Evolutionary conservation across 2,113 vertebrate species (phyloP), one percentile per base, ranked within the genome.

Genomic region (Lepisosteus oculatus): DNA sequence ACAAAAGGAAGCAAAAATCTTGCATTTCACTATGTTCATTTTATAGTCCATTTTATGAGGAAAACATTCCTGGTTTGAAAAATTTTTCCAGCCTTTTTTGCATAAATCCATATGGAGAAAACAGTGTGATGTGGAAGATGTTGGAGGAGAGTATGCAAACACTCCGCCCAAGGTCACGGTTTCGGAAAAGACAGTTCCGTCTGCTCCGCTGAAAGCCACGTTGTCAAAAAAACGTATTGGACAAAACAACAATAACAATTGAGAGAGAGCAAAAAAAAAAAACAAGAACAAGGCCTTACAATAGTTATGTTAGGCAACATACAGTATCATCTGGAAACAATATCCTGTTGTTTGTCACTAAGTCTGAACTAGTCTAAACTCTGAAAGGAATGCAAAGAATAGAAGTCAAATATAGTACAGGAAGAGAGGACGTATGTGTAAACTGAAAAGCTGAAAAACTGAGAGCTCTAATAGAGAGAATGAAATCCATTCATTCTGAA

Each of bases 291-390:
- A 51, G 47, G 47, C 9, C 47, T 13, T 12, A 5, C 8, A 43
- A 14, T 14, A 6, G 14, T 61, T 9, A 12, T 2, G 5, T 41
- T 74, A 41, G 8, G 8, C 6, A 73, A 62, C 6, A n/a, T 67
- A 29, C 29, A 29, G 29, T 29, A 57, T 67, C 71, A 79, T 76
- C 59, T 81, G 76, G 74, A 78, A 80, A 75, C 69, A 70, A 75
- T 77, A 77, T 81, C 74, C 41, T 13, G 29, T 57, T 65, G 69
- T 69, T 78, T 86, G 74, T 76, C 77, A 75, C 69, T 68, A 65
- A 65, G 72, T 54, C 9, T 64, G 15, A 41, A 11, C 78, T 80
- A 78, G 72, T 61, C 56, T 73, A 69, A 81, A 67, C 3, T 74
- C 55, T 51, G 41, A 56, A 75, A 69, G 65, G 71, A 74, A 65